Conservation (phyloP, 37 sponge, comb jelly and placozoan species). For the Dysidea cf. avara region DNA sequence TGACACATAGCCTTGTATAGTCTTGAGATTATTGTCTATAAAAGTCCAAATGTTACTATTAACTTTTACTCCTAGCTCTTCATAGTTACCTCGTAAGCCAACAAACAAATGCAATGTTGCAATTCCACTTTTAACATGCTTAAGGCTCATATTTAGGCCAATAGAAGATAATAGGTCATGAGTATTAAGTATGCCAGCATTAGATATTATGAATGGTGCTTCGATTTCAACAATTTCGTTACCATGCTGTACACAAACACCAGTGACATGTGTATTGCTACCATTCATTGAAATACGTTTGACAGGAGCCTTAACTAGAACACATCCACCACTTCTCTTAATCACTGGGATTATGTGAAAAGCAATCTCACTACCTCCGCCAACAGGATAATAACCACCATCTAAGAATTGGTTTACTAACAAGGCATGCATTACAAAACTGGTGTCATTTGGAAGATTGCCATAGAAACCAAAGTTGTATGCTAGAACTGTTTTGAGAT, state of each 20-base stretch:
- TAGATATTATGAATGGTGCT: conserved; percentile 83
- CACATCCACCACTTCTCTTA: conserved; percentile 77
- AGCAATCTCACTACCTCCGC: conserved; percentile 90
- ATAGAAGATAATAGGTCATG: not conserved
- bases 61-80: conserved; percentile 70
- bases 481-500: conserved; percentile 79
- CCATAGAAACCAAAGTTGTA: conserved; percentile 90
- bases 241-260: conserved; percentile 79
- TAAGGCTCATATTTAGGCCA: too few relatives aligned
- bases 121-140: conserved; percentile 54
- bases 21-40: conserved; percentile 22
- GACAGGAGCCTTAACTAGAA: conserved; percentile 78
- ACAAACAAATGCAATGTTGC: conserved; percentile 71
- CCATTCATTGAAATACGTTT: conserved; percentile 62
- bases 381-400: conserved; percentile 84
- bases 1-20: conserved; percentile 2
- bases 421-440: conserved; percentile 70
- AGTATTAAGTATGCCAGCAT: conserved; percentile 85
- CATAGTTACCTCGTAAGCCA: conserved; percentile 81
- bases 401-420: conserved; percentile 69
- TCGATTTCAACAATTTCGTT: conserved; percentile 57
- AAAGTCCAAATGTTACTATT: conserved; percentile 84
- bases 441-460: conserved; percentile 67
- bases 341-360: conserved; percentile 82
- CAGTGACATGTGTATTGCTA: conserved; percentile 23